Conservation (phyloP, 1,140 invertebrate genomes). For the Solenopsis fugax region DNA sequence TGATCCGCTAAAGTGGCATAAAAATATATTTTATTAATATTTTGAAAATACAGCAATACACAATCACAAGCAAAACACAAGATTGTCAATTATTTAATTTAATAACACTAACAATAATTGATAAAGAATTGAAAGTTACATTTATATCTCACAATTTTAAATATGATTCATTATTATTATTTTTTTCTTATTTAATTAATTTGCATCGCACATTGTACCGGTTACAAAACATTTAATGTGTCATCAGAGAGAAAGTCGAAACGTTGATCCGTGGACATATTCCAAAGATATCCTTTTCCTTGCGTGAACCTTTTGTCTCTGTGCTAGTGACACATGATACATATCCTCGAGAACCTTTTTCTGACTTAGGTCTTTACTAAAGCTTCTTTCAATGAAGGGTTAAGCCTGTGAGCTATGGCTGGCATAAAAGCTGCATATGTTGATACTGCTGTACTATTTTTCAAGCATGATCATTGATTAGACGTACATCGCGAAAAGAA, state of each 20-base stretch:
- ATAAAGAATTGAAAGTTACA: not conserved
- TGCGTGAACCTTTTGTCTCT: conserved; percentile 62
- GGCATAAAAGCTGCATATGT: conserved; percentile 30
- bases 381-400: conserved; percentile 61
- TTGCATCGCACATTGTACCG: not conserved
- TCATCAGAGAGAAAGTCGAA: conserved; percentile 9
- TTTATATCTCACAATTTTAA: not conserved
- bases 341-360: conserved; percentile 58
- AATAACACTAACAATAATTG: not conserved
- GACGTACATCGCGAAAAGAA: not conserved
- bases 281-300: conserved; percentile 54
- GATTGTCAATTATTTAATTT: conserved; percentile 1
- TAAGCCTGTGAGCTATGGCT: conserved; percentile 57
- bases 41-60: not conserved
- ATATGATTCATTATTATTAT: not conserved
- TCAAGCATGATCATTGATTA: not conserved
- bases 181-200: not conserved
- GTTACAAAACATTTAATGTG: not conserved
- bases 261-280: not conserved
- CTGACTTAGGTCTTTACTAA: conserved; percentile 48
- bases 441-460: not conserved
- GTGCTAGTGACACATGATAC: conserved; percentile 70
- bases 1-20: not conserved
- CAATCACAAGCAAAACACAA: not conserved
- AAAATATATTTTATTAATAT: not conserved